Evolutionary conservation across 2,888 invertebrate species (phyloP).

Genomic region (Caradrina clavipalpis): DNA sequence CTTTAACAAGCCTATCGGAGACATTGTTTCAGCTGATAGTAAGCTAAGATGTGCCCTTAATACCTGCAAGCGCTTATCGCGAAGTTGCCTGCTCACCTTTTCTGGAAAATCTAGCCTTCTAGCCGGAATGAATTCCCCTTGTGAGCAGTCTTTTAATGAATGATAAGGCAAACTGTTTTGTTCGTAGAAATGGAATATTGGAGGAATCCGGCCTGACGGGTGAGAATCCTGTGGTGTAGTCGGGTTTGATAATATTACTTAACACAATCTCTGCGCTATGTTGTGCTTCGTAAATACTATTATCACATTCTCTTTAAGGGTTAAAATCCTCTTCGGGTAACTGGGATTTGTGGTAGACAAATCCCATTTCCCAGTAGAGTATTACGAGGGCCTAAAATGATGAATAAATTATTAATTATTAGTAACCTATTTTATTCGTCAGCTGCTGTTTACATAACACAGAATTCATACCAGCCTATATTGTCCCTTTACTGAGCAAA

Average conservation of each 20-base stretch:
- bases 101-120: constrained; percentile 37
- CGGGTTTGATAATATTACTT: constrained; percentile 23
- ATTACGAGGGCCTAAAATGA: background rate
- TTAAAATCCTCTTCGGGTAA: background rate
- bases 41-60: constrained; percentile 15
- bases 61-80: constrained; percentile 16
- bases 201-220: constrained; percentile 10
- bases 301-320: background rate
- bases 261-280: constrained; percentile 14
- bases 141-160: constrained; percentile 39
- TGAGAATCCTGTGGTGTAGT: background rate
- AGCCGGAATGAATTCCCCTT: constrained; percentile 24
- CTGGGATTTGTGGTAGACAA: background rate
- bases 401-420: background rate
- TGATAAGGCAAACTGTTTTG: constrained; percentile 47
- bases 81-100: constrained; percentile 35
- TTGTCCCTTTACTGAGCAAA: no score
- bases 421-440: background rate
- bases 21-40: constrained; percentile 21
- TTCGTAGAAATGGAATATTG: constrained; percentile 35
- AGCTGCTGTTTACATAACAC: no score
- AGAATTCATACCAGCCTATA: no score
- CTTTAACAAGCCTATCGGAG: constrained; percentile 13
- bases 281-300: constrained; percentile 13
- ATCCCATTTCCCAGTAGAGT: no score